phyloP scores from a whole-genome alignment of 2,888 invertebrate species.

The Erebia aethiops region DNA sequence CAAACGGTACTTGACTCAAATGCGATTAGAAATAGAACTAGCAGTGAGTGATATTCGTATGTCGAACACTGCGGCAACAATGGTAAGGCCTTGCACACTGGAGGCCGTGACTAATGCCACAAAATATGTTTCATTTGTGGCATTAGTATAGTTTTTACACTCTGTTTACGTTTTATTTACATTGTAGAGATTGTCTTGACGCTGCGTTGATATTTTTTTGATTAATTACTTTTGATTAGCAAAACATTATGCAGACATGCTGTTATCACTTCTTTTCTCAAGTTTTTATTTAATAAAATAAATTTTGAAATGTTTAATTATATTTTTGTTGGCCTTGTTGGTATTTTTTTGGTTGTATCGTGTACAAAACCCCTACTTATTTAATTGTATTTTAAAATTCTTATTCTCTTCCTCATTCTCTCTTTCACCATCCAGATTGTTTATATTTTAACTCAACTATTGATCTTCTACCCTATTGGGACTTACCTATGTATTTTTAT shows the following conservation, averaged over 20 bases:
- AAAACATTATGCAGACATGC: not conserved
- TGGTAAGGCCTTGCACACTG: conserved; percentile 55
- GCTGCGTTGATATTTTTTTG: not conserved
- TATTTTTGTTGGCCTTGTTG: not conserved
- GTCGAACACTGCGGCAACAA: conserved; percentile 71
- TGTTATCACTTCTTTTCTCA: not conserved
- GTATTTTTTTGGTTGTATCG: too few species aligned
- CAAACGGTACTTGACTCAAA: conserved; percentile 60
- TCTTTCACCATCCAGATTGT: too few species aligned
- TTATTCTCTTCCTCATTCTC: not conserved
- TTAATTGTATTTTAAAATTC: too few species aligned
- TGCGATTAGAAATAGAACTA: conserved; percentile 69
- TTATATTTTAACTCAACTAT: not conserved
- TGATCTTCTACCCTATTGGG: not conserved
- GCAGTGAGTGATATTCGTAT: conserved; percentile 61
- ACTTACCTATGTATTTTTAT: not conserved
- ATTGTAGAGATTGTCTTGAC: not conserved
- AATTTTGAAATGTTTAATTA: not conserved
- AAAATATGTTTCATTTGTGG: conserved; percentile 61
- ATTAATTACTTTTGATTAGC: not conserved
- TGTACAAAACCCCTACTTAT: not conserved
- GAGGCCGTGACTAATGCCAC: conserved; percentile 65
- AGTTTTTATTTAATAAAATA: not conserved
- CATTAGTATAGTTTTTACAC: conserved; percentile 45
- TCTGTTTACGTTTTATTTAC: conserved; percentile 22